These are phyloP conservation scores for Xylota sylvarum DNA, from an alignment of 2,888 invertebrate species.

Conservation along the genomic window DNA sequence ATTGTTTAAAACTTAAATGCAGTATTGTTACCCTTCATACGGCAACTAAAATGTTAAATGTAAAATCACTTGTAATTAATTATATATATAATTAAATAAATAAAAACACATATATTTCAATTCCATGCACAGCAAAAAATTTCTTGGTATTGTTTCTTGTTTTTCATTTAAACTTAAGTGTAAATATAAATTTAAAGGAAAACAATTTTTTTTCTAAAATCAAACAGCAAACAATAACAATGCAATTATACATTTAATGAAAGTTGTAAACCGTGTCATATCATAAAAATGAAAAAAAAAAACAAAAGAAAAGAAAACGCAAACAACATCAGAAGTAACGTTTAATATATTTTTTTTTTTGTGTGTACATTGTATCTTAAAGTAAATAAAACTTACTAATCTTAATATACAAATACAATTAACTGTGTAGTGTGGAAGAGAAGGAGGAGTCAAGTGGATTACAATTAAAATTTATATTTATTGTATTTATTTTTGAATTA, in stretches of 20 bases:
- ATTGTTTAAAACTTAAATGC: slow-evolving; percentile 63
- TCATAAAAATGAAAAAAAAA: slow-evolving; percentile 24
- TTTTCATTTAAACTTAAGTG: slow-evolving; percentile 50
- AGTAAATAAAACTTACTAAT: slow-evolving; percentile 37
- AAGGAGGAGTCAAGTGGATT: slow-evolving; percentile 17
- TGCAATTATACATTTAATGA: slow-evolving; percentile 38
- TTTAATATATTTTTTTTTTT: slow-evolving; percentile 31
- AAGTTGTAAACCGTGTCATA: slow-evolving; percentile 59
- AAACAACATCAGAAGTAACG: slow-evolving; percentile 5
- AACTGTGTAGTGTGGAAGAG: slow-evolving; percentile 9
- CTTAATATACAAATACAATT: slow-evolving; percentile 29
- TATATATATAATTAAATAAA: slow-evolving; percentile 51
- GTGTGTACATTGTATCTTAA: slow-evolving; percentile 58
- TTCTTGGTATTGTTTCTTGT: slow-evolving; percentile 45
- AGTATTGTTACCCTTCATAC: slow-evolving; percentile 74
- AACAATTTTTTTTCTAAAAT: slow-evolving; percentile 18
- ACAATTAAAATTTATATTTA: slow-evolving; percentile 26
- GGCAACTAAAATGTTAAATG: slow-evolving; percentile 58
- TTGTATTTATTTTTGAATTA: slow-evolving; percentile 31
- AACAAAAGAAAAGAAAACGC: slow-evolving; percentile 16
- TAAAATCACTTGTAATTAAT: slow-evolving; percentile 41
- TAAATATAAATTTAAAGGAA: slow-evolving; percentile 53
- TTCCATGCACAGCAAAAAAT: slow-evolving; percentile 65
- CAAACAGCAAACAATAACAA: slow-evolving; percentile 20
- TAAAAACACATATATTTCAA: slow-evolving; percentile 58